These are phyloP conservation scores for Syngnathus scovelli DNA, from an alignment of 2,113 vertebrate genomes.

Conservation along the genomic window DNA sequence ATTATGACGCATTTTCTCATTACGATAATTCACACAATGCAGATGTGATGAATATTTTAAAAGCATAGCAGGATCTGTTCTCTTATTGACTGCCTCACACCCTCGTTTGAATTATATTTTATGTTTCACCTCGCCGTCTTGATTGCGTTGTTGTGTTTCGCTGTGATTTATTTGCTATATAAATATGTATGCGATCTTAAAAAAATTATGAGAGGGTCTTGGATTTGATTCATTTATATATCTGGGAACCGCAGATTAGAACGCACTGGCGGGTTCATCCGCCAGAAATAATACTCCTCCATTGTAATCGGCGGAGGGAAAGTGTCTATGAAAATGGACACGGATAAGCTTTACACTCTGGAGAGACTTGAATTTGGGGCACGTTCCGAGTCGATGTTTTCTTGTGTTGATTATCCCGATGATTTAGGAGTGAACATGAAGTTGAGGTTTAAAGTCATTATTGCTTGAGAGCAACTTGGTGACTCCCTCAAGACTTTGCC, in stretches of 20 bases:
- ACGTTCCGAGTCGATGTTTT: neutral
- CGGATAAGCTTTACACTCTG: constrained; percentile 33
- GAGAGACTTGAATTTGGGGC: constrained; percentile 11
- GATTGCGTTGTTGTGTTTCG: neutral
- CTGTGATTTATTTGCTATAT: neutral
- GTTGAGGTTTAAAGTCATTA: constrained; percentile 3
- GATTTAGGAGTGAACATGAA: neutral
- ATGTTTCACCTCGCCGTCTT: neutral
- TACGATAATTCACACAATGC: neutral
- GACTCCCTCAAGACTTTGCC: neutral
- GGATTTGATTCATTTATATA: constrained; percentile 23
- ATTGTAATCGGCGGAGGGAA: constrained; percentile 3
- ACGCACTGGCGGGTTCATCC: constrained; percentile 25
- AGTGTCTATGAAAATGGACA: constrained; percentile 26
- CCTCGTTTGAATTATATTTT: neutral
- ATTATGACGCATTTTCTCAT: constrained; percentile 2
- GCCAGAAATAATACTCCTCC: constrained; percentile 23
- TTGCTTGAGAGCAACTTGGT: neutral
- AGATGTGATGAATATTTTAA: constrained; percentile 35
- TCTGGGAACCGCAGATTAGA: constrained; percentile 25
- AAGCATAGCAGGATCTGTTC: neutral
- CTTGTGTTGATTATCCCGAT: neutral
- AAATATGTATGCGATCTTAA: constrained; percentile 1
- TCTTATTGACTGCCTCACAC: constrained; percentile 1
- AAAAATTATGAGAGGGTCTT: neutral